phyloP scores from a whole-genome alignment of 2,113 vertebrate genomes.

The Cavia porcellus region DNA sequence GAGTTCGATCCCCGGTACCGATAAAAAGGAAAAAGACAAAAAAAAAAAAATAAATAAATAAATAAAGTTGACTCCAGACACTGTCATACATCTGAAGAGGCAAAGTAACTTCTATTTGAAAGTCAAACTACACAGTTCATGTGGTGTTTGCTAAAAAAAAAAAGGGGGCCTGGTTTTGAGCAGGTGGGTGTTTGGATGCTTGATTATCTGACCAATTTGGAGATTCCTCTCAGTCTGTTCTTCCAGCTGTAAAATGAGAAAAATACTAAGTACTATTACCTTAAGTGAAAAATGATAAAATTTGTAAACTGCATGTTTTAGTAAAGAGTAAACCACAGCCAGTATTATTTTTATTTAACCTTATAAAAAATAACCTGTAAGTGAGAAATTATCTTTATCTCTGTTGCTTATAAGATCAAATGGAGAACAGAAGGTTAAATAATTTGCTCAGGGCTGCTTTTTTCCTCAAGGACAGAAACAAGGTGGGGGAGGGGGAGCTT shows the following conservation, averaged over 20 bases:
- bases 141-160: background rate
- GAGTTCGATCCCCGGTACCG: no score
- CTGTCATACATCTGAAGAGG: background rate
- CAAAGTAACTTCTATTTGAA: background rate
- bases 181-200: background rate
- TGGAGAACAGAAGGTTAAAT: background rate
- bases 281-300: background rate
- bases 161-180: background rate
- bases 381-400: background rate
- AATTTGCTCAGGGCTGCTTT: background rate
- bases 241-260: background rate
- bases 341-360: background rate
- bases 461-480: conserved; percentile 28
- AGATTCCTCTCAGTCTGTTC: background rate
- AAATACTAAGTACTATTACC: background rate
- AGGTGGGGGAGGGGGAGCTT: background rate
- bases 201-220: background rate
- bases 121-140: background rate
- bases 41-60: no score
- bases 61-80: background rate
- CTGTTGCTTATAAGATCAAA: background rate
- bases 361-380: background rate
- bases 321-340: background rate
- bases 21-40: no score
- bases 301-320: background rate